Base-by-base conservation (phyloP, 2,888 invertebrate genomes). In the Diarsia mendica region DNA sequence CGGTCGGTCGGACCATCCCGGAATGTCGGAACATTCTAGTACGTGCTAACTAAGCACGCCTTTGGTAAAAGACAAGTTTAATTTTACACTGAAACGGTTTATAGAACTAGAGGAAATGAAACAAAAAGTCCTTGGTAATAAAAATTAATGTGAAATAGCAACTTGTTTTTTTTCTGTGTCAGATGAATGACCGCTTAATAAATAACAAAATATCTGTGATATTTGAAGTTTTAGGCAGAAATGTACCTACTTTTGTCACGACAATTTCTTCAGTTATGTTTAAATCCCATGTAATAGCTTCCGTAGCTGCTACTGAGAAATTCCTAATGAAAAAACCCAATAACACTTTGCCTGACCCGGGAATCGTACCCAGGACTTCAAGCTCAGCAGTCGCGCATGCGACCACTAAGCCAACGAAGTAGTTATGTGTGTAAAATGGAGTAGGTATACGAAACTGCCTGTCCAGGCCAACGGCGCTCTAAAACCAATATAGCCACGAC, bases 401-500 rank as follows among this genome's bases (percentile, higher is more conserved):
- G 28, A 28, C 28, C 28, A 28, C 28, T 28, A 28, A 2, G 28
- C 28, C 28, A 28, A 28, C 28, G 28, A 28, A 2, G 28, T 2
- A 28, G 28, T 28, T 28, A 28, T 28, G 28, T 28, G 28, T 28
- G 28, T 28, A 28, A 28, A 28, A 28, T 28, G 28, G 28, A 28
- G 28, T 28, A 28, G 28, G 28, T 28, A 28, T 28, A 28, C 28
- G 23, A 63, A 46, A 77, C 77, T 48, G 46, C 63, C 46, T 51
- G 61, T 39, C 51, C 20, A n/a, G 13, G 44, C 60, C 33, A 77
- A 53, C 15, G 3, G 11, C 51, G 28, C 77, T 46, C 33, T 15
- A 77, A 77, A 77, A 77, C 46, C 63, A 75, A 75, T 53, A 64
- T 39, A 63, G 15, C 15, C 20, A 11, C 46, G 23, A 20, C 33